phyloP scores from a whole-genome alignment of 2,888 invertebrate genomes.

The Dicranocentrus wangi region DNA sequence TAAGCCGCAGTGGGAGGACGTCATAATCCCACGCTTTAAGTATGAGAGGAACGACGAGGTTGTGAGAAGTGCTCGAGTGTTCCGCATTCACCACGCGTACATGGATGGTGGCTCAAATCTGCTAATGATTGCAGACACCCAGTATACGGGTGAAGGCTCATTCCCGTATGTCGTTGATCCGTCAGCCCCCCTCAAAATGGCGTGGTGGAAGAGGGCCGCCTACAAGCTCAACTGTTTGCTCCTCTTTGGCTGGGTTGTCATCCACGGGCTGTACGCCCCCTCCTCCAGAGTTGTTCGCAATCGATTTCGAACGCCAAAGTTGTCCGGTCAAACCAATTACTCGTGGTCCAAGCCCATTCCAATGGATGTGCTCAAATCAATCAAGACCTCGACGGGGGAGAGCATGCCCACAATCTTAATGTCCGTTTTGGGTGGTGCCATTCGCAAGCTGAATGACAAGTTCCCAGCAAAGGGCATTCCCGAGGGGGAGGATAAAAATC shows the following conservation, averaged over 20 bases:
- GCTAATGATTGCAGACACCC: constrained; percentile 66
- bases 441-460: constrained; percentile 56
- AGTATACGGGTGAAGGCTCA: constrained; percentile 53
- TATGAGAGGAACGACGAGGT: constrained; percentile 18
- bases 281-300: constrained; percentile 42
- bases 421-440: constrained; percentile 51
- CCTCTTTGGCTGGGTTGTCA: constrained; percentile 55
- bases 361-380: constrained; percentile 46
- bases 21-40: constrained; percentile 66
- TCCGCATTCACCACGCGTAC: constrained; percentile 67
- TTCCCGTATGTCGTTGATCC: constrained; percentile 68
- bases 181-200: constrained; percentile 47
- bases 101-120: constrained; percentile 68
- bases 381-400: constrained; percentile 46
- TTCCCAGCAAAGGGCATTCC: constrained; percentile 20
- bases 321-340: constrained; percentile 61
- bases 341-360: constrained; percentile 64
- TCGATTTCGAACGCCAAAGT: constrained; percentile 60
- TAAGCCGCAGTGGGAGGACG: constrained; percentile 72
- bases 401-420: constrained; percentile 66
- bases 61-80: constrained; percentile 64
- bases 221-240: constrained; percentile 62
- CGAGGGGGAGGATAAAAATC: not conserved
- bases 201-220: constrained; percentile 45
- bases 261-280: constrained; percentile 59